phyloP scores from a whole-genome alignment of 2,888 invertebrate species.

The Hyalella azteca region DNA sequence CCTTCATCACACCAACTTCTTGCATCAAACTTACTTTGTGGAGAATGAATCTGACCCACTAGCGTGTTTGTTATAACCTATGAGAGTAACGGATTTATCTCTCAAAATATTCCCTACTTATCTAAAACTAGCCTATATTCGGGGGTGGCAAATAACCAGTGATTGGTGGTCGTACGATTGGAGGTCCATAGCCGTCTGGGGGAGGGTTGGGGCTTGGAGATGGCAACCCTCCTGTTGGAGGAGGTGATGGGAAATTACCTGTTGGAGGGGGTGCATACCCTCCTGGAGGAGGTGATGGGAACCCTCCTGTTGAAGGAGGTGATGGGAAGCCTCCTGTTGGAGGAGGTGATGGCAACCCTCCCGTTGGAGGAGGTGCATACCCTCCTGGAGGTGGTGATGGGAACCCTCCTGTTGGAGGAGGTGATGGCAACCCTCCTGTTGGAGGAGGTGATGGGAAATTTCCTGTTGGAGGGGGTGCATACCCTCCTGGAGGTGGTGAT shows the following conservation, averaged over 20 bases:
- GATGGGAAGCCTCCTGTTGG: not conserved
- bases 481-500: not conserved
- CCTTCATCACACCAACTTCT: too few species aligned
- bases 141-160: not conserved
- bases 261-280: not conserved
- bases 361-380: not conserved
- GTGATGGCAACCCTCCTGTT: not conserved
- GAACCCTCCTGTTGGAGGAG: not conserved
- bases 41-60: too few species aligned
- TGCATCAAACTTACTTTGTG: too few species aligned
- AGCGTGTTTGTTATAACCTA: too few species aligned
- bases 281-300: not conserved
- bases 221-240: not conserved
- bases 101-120: too few species aligned
- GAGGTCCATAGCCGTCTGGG: not conserved
- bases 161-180: not conserved
- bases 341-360: not conserved
- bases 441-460: not conserved
- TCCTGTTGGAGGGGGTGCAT: not conserved
- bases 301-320: not conserved
- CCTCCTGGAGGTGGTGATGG: not conserved
- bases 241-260: not conserved
- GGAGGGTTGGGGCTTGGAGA: too few species aligned
- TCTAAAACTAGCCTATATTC: not conserved
- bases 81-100: too few species aligned